Evolutionary conservation across 2,888 invertebrate genomes (phyloP), one percentile per base, ranked within the genome.

Genomic region (Hololepta plana): DNA sequence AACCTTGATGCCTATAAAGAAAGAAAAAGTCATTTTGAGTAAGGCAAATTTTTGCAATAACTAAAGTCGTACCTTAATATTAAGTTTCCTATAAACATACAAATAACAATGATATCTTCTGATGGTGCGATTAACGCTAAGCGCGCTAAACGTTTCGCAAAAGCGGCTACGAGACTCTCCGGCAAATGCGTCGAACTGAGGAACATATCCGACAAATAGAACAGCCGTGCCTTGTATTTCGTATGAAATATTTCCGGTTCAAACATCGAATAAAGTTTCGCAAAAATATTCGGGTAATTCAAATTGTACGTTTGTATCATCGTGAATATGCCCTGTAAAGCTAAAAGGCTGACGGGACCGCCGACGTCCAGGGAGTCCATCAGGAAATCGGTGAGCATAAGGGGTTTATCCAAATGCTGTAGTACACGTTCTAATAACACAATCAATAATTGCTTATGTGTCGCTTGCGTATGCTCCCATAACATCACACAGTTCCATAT

Each of bases 141-240:
- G 3, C 93, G 68, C 0, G 87, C 72, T 34, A 93, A 53, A 20
- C 84, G 72, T 57, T 96, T 96, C 2, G 75, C 76, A 53, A 95
- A 96, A 2, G 93, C 87, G 0, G 91, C 93, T 4, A 91, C 85
- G 39, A 95, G 53, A 37, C 74, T 71, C 44, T 87, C 84, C 0
- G 95, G 88, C 33, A 96, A 59, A 59, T 95, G 90, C 72, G 87
- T 84, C 23, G 95, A 96, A 32, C 81, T 79, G 12, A 96, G 63
- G 54, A 96, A 95, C 34, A 88, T 64, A 48, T 95, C 85, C 0
- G 85, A 67, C 31, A 95, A 63, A 43, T 82, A 80, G 54, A 93
- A 76, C 30, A 96, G 72, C 22, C 90, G 66, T 1, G 80, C 72
- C 51, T 85, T 82, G 56, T 84, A 88, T 43, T 85, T 80, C 7